These are phyloP conservation scores for Poecile montanus DNA, from an alignment of 2,797 vertebrate genomes.

Conservation along the genomic window DNA sequence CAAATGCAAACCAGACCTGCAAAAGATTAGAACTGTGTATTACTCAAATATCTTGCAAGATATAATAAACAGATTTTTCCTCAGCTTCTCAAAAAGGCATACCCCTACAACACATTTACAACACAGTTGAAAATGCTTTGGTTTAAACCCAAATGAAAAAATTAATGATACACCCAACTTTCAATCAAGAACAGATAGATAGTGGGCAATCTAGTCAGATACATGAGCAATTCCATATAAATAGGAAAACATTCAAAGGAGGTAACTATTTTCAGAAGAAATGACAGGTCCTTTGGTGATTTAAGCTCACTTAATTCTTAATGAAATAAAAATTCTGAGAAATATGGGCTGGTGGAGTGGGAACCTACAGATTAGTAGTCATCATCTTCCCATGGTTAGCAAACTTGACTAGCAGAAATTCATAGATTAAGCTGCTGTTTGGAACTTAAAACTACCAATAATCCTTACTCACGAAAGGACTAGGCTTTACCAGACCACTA, in stretches of 20 bases:
- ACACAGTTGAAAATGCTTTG: not conserved
- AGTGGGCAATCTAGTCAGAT: not conserved
- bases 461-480: not conserved
- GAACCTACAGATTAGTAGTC: not conserved
- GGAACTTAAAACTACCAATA: not conserved
- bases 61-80: not conserved
- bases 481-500: not conserved
- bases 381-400: not conserved
- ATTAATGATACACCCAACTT: not conserved
- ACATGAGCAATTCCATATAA: not conserved
- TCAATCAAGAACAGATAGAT: not conserved
- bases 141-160: not conserved
- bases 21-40: not conserved
- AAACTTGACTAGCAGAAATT: not conserved
- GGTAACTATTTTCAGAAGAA: not conserved
- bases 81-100: not conserved
- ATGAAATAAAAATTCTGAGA: not conserved
- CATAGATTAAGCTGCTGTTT: not conserved
- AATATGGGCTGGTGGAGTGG: not conserved
- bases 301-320: not conserved
- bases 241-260: not conserved
- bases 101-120: not conserved
- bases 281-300: not conserved
- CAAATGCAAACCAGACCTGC: conserved; percentile 99
- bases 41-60: not conserved